Percentiles rank a stretch among this genome's conserved stretches.
phyloP scores from a whole-genome alignment of 2,888 invertebrate genomes.

The Agriotes lineatus region DNA sequence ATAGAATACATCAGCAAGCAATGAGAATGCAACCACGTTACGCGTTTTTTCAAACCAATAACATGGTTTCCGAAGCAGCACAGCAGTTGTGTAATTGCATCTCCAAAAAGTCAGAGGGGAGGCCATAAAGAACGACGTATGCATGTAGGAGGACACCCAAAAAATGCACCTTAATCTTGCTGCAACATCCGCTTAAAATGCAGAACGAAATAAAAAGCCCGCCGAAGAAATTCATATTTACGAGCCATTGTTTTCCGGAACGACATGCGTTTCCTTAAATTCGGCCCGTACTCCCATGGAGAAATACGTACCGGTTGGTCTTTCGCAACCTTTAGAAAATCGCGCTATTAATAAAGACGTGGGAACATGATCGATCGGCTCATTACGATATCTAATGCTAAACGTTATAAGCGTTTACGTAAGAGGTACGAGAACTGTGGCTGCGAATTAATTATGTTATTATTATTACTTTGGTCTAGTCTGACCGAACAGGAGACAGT shows the following conservation, averaged over 20 bases:
- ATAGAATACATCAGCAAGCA: too few relatives aligned
- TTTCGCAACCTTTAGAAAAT: conserved; percentile 15
- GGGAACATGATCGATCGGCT: conserved; percentile 12
- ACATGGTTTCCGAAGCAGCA: too few relatives aligned
- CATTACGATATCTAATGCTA: conserved; percentile 20
- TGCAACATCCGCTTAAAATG: conserved; percentile 4
- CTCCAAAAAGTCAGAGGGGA: not conserved
- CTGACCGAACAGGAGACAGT: too few relatives aligned
- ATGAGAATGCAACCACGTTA: too few relatives aligned
- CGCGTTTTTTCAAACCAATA: not conserved
- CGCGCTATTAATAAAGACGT: conserved; percentile 16
- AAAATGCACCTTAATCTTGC: not conserved
- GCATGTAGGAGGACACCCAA: conserved; percentile 3
- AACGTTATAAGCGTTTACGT: conserved; percentile 4
- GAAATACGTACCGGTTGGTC: too few relatives aligned
- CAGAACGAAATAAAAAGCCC: conserved; percentile 16
- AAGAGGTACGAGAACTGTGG: conserved; percentile 6
- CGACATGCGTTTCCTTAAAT: conserved; percentile 13
- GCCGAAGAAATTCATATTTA: not conserved
- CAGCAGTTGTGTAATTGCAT: not conserved
- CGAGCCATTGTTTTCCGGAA: conserved; percentile 10
- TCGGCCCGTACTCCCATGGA: not conserved
- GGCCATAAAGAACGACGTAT: not conserved
- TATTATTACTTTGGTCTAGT: too few relatives aligned
- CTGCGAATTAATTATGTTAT: not conserved